These are phyloP conservation scores for Pogonomyrmex barbatus DNA, from an alignment of 1,140 invertebrate species.

Conservation along the genomic window DNA sequence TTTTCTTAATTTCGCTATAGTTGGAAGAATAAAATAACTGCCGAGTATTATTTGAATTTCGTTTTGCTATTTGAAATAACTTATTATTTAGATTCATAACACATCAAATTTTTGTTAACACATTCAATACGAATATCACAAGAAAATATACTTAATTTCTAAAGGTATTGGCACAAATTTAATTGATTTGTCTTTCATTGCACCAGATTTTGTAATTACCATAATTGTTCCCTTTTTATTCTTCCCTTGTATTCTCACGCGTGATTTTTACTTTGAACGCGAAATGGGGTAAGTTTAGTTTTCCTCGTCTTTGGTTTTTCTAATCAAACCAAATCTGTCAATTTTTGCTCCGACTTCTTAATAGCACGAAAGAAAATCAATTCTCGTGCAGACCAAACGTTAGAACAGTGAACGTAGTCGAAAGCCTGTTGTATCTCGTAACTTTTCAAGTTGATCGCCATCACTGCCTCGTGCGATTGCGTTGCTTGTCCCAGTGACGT, in stretches of 20 bases:
- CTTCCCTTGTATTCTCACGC: slow-evolving; percentile 27
- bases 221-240: neutral
- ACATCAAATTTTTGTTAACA: neutral
- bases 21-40: neutral
- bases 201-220: slow-evolving; percentile 13
- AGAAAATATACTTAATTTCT: neutral
- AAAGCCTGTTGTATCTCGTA: slow-evolving; percentile 47
- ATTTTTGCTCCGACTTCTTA: slow-evolving; percentile 23
- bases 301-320: slow-evolving; percentile 15
- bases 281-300: slow-evolving; percentile 58
- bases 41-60: too few relatives aligned
- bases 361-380: slow-evolving; percentile 16
- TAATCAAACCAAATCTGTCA: slow-evolving; percentile 12
- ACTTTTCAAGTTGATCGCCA: slow-evolving; percentile 47
- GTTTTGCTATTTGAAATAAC: neutral
- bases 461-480: slow-evolving; percentile 62
- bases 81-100: slow-evolving; percentile 8
- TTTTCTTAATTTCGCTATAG: neutral
- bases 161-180: neutral
- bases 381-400: neutral
- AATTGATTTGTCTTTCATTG: neutral
- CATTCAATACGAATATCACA: neutral
- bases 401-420: slow-evolving; percentile 29
- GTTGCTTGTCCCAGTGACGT: slow-evolving; percentile 64
- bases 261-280: slow-evolving; percentile 22